These are phyloP conservation scores for Lagopus muta DNA, from an alignment of 2,113 vertebrate genomes.

Conservation along the genomic window DNA sequence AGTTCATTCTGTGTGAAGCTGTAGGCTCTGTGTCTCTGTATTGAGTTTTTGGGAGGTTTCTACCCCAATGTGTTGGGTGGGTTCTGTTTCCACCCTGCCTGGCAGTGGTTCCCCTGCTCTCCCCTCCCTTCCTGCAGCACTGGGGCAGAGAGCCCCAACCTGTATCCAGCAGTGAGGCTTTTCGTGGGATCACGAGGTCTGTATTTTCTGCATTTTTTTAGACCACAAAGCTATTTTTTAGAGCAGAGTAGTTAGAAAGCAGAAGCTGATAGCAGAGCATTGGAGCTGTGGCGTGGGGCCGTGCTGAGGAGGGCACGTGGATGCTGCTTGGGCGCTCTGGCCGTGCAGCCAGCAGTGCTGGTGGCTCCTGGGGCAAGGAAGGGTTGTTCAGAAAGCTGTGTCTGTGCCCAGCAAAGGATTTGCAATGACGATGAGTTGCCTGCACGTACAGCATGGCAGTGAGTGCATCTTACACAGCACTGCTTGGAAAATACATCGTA, in stretches of 20 bases:
- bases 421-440: neutral
- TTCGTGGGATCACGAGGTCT: too few species aligned
- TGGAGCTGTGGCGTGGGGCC: rapidly evolving
- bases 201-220: neutral
- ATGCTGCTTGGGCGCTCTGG: rapidly evolving
- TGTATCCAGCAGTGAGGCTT: neutral
- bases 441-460: rapidly evolving
- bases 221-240: neutral
- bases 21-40: neutral
- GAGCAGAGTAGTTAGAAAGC: neutral
- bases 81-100: neutral
- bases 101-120: neutral
- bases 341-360: rapidly evolving
- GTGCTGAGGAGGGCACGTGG: rapidly evolving
- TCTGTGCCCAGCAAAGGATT: neutral
- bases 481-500: neutral
- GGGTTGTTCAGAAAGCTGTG: neutral
- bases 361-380: rapidly evolving
- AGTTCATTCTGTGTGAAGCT: neutral
- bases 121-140: neutral
- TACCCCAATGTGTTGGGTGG: neutral
- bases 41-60: neutral
- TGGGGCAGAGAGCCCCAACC: too few species aligned
- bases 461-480: neutral
- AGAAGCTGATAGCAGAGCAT: rapidly evolving